These are phyloP conservation scores for Campoplex capitator DNA, from an alignment of 2,888 invertebrate genomes.

Conservation along the genomic window DNA sequence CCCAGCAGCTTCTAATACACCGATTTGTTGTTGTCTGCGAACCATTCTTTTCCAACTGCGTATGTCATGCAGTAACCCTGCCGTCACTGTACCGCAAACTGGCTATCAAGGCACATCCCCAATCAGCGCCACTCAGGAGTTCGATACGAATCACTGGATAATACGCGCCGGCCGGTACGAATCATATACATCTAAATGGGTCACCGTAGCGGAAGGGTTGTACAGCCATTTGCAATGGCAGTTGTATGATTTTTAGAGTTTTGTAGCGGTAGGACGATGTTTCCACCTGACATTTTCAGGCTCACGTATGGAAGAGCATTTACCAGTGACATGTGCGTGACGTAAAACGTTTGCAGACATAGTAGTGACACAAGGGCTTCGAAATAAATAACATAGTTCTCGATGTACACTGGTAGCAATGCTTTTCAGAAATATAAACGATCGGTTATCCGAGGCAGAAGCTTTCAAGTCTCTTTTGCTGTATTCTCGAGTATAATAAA, in stretches of 20 bases:
- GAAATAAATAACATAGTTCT: constrained; percentile 56
- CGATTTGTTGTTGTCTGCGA: no score
- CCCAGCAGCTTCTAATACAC: no score
- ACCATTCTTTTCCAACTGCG: no score
- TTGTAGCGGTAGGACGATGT: constrained; percentile 5
- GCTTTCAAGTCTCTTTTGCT: constrained; percentile 42
- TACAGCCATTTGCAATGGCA: background rate
- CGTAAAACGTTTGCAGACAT: constrained; percentile 42
- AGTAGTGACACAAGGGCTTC: constrained; percentile 29
- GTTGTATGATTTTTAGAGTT: constrained; percentile 17
- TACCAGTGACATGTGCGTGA: constrained; percentile 61
- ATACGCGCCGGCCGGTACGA: background rate
- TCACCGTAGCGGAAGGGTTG: constrained; percentile 16
- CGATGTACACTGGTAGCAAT: constrained; percentile 13
- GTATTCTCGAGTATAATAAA: constrained; percentile 44
- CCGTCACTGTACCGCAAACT: no score
- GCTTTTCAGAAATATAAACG: constrained; percentile 57
- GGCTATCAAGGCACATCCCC: background rate
- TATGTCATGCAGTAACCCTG: no score
- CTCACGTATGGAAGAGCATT: constrained; percentile 8
- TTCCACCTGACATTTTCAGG: constrained; percentile 31
- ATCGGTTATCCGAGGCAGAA: constrained; percentile 53
- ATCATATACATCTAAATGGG: constrained; percentile 5
- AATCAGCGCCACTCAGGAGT: background rate
- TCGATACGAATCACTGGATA: background rate